Percentiles rank a stretch among this genome's conserved stretches.
phyloP scores from a whole-genome alignment of 2,113 vertebrate genomes.

The Tiliqua scincoides region DNA sequence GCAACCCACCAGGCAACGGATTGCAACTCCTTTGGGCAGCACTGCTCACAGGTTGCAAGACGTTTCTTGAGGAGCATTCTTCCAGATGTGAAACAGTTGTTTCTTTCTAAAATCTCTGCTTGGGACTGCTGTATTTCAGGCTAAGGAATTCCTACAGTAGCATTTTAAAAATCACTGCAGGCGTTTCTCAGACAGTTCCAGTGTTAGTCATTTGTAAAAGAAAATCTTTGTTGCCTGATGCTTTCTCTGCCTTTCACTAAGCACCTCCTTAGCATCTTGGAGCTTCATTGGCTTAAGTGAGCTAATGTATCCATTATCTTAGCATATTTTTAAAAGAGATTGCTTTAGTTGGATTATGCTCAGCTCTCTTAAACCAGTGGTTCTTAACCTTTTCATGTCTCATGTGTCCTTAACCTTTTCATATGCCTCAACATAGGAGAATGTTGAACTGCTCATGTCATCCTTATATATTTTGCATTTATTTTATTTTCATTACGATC shows the following conservation, averaged over 20 bases:
- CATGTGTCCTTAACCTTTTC: too few species aligned
- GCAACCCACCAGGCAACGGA: conserved; percentile 11
- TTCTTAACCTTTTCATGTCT: too few species aligned
- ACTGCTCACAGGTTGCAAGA: conserved; percentile 8
- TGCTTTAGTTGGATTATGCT: neutral
- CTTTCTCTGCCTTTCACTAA: neutral
- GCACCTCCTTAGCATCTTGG: neutral
- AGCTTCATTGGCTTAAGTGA: neutral
- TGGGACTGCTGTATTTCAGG: conserved; percentile 4
- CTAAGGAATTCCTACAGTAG: conserved; percentile 13
- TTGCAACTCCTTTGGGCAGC: conserved; percentile 15
- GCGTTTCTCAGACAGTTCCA: conserved; percentile 45
- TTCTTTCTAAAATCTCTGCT: conserved; percentile 25
- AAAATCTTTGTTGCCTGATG: neutral
- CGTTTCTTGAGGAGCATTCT: conserved; percentile 4
- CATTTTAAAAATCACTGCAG: conserved; percentile 39
- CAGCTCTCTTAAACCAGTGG: neutral
- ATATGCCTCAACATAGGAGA: too few species aligned
- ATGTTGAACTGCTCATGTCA: too few species aligned
- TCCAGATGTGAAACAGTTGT: neutral
- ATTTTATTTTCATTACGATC: too few species aligned
- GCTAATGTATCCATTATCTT: neutral
- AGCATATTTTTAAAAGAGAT: neutral
- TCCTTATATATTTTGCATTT: too few species aligned
- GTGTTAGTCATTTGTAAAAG: conserved; percentile 21